Percentiles rank a stretch among this genome's conserved stretches.
These are phyloP conservation scores for Macrophya alboannulata DNA, from an alignment of 2,888 invertebrate species.

Conservation along the genomic window DNA sequence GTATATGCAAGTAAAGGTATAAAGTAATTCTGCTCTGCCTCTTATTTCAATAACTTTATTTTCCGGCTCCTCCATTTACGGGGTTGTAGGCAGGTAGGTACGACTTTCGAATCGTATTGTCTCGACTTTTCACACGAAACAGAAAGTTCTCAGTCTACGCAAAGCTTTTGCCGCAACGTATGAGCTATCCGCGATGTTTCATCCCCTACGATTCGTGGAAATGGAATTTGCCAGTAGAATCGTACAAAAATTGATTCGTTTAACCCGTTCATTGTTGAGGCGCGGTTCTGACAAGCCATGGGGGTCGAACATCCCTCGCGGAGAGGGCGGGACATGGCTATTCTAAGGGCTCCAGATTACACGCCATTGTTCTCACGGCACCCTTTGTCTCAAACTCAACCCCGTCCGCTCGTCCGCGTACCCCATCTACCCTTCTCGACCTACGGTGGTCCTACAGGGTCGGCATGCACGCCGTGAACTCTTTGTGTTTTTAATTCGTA, in stretches of 20 bases:
- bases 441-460: constrained; percentile 44
- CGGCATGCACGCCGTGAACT: constrained; percentile 62
- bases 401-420: constrained; percentile 52
- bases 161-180: background rate
- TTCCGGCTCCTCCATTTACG: background rate
- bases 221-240: constrained; percentile 74
- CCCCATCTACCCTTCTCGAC: constrained; percentile 56
- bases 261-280: constrained; percentile 74
- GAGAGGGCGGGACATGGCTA: constrained; percentile 64
- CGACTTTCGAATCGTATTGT: background rate
- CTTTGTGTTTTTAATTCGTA: constrained; percentile 78
- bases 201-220: constrained; percentile 60
- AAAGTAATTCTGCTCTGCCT: constrained; percentile 15
- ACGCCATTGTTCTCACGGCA: constrained; percentile 77
- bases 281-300: constrained; percentile 68
- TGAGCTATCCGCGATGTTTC: constrained; percentile 45
- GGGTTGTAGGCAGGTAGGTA: background rate
- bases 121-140: background rate
- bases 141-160: background rate
- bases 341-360: constrained; percentile 79
- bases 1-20: background rate
- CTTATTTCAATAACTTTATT: constrained; percentile 12
- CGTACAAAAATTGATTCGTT: constrained; percentile 77
- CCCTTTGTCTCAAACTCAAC: constrained; percentile 76
- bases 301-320: constrained; percentile 55